Percentiles rank a stretch among this genome's conserved stretches.
Evolutionary conservation across 92 coral and sea anemone genomes (phyloP).

Genomic region (Bergia puertoricense): DNA sequence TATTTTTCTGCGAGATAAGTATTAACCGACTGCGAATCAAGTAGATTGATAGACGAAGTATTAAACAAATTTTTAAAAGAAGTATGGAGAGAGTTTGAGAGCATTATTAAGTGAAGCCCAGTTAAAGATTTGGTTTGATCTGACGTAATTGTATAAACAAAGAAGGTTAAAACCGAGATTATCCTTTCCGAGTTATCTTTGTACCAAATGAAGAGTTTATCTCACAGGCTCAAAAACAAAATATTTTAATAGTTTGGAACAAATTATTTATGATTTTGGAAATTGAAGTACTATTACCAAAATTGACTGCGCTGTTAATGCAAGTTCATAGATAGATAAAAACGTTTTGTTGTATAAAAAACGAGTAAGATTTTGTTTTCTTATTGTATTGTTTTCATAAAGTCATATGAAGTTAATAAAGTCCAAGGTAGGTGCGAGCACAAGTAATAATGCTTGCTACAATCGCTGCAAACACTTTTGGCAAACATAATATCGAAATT

Average conservation of each 20-base stretch:
- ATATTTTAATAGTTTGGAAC: background rate
- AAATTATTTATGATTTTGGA: background rate
- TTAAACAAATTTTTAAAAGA: background rate
- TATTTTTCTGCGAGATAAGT: background rate
- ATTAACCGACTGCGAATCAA: background rate
- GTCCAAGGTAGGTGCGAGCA: background rate
- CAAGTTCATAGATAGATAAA: background rate
- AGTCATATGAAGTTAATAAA: background rate
- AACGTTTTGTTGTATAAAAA: background rate
- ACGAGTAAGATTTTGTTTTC: background rate
- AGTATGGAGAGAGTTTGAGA: background rate
- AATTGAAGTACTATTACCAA: background rate
- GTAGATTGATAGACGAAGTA: background rate
- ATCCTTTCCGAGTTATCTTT: background rate
- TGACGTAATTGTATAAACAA: background rate
- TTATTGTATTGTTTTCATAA: background rate
- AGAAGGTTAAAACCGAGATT: background rate
- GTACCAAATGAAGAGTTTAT: background rate
- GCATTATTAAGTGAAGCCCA: background rate
- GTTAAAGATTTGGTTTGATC: background rate
- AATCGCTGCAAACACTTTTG: background rate
- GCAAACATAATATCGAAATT: background rate
- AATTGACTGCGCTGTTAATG: background rate
- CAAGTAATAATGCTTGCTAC: background rate
- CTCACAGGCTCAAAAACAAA: background rate